Percentiles rank a stretch among this genome's conserved stretches.
phyloP scores from a whole-genome alignment of 2,888 invertebrate genomes.

The Callyntrura sp. region DNA sequence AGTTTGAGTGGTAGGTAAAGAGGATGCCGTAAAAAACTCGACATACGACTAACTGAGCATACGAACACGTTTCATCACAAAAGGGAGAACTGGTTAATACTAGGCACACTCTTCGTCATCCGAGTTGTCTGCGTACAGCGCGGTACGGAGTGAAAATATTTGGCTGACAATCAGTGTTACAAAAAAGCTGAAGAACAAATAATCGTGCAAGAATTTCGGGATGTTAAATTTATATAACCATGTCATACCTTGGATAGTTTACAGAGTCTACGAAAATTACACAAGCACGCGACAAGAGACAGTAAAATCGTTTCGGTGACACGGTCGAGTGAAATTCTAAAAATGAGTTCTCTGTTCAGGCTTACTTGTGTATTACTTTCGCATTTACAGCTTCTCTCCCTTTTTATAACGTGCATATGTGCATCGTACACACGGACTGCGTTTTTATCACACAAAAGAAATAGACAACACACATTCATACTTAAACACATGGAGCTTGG shows the following conservation, averaged over 20 bases:
- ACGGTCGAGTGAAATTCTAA: slow-evolving; percentile 64
- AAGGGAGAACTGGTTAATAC: slow-evolving; percentile 17
- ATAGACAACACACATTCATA: too few relatives aligned
- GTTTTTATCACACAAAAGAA: not conserved
- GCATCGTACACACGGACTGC: not conserved
- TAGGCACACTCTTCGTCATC: not conserved
- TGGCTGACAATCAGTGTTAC: slow-evolving; percentile 27
- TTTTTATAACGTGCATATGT: slow-evolving; percentile 9
- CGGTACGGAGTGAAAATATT: not conserved
- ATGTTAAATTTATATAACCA: not conserved
- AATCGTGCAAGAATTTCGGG: slow-evolving; percentile 54
- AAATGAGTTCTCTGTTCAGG: slow-evolving; percentile 46
- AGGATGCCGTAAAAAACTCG: slow-evolving; percentile 9
- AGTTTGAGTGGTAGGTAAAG: not conserved
- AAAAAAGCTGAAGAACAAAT: slow-evolving; percentile 48
- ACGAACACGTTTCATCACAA: not conserved
- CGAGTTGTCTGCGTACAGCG: not conserved
- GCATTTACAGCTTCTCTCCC: not conserved
- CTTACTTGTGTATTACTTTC: not conserved
- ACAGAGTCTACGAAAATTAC: slow-evolving; percentile 40
- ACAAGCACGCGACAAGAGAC: slow-evolving; percentile 51
- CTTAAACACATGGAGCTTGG: too few relatives aligned
- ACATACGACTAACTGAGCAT: not conserved
- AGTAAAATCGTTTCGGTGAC: slow-evolving; percentile 60
- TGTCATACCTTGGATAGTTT: slow-evolving; percentile 16